These are phyloP conservation scores for Diadema setosum DNA, from an alignment of 35 echinoderm and acorn worm genomes.

Conservation along the genomic window DNA sequence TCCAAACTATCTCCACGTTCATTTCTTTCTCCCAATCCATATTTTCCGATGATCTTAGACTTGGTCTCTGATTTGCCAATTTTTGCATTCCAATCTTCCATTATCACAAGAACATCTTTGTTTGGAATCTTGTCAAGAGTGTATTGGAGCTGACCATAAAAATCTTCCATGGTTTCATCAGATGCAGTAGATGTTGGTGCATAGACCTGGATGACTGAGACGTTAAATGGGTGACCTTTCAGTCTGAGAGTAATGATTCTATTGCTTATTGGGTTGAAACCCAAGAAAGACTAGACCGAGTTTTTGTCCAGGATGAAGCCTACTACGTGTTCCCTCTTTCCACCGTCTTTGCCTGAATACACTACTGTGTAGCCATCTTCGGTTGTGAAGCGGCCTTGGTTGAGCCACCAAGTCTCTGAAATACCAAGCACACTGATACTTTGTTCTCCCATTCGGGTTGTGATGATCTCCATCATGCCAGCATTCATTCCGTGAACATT, in stretches of 20 bases:
- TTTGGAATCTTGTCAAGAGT: conserved; percentile 2
- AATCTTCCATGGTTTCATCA: background rate
- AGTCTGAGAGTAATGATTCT: background rate
- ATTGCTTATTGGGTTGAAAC: conserved; percentile 15
- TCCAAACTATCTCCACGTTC: conserved; percentile 35
- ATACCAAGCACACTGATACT: background rate
- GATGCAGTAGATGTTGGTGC: conserved; percentile 16
- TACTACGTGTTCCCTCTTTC: conserved; percentile 16
- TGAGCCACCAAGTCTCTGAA: conserved; percentile 24
- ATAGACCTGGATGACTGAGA: background rate
- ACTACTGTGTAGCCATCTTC: background rate
- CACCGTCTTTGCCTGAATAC: conserved; percentile 18
- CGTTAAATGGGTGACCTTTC: background rate
- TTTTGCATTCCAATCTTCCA: conserved; percentile 54
- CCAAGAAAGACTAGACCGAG: background rate
- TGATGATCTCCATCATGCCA: background rate
- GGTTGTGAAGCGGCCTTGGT: conserved; percentile 17
- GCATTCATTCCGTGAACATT: background rate
- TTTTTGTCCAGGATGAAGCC: background rate
- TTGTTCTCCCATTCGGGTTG: background rate
- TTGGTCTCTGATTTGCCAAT: conserved; percentile 2
- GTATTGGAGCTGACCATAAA: conserved; percentile 1
- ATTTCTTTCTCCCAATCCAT: conserved; percentile 30
- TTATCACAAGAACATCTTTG: background rate
- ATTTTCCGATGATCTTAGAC: background rate